Evolutionary conservation across 1,140 invertebrate species (phyloP), one percentile per base, ranked within the genome.

Genomic region (Trichonephila inaurata): DNA sequence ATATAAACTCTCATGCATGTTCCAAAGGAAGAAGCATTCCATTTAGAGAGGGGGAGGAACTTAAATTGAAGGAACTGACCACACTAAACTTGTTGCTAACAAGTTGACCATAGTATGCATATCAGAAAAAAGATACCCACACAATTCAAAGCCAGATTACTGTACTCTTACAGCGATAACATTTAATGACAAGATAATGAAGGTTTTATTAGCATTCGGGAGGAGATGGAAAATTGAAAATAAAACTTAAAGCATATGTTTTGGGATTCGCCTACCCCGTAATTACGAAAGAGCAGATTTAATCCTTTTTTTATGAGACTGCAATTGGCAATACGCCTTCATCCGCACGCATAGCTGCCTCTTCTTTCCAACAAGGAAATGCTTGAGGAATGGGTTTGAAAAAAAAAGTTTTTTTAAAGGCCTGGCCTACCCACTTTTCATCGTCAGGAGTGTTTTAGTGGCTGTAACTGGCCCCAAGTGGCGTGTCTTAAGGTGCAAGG

Each of bases 121-220:
- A 51, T 40, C 51, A 51, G 10, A 10, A 51, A 51, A 51, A 12
- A 51, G 7, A 51, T 51, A 51, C 51, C 7, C 10, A 12, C 51
- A 1, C 10, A 51, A 51, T 8, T 51, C 51, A 51, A 51, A 51
- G 2, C 51, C 10, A 21, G n/a, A 66, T 66, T n/a, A 66, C 21
- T n/a, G 64, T n/a, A n/a, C n/a, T 66, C 19, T 21, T 10, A 24
- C 64, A 24, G 64, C 61, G 28, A 89, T 89, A 89, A 69, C 21
- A 28, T 69, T 89, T 89, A 89, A 89, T 72, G 87, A 69, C 62
- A 40, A 33, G 87, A 40, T 72, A 89, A 89, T 89, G 64, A 89
- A 69, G 21, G 64, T 58, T 69, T 69, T 51, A 66, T 89, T 64
- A 21, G 24, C 21, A 21, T 44, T 61, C 14, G 7, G 64, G 60